phyloP scores from a whole-genome alignment of 2,888 invertebrate species.

The Clepsis dumicolana region DNA sequence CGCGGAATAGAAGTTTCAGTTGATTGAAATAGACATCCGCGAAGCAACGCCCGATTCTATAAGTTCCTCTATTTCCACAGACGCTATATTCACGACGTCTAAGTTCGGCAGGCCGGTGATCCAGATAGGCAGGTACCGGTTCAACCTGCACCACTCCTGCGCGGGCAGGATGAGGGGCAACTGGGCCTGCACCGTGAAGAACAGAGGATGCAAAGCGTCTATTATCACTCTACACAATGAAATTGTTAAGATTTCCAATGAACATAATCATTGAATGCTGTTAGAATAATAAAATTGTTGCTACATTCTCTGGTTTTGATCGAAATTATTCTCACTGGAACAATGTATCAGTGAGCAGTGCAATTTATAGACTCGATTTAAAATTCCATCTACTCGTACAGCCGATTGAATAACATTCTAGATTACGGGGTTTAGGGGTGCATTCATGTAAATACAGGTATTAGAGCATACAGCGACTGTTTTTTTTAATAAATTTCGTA shows the following conservation, averaged over 20 bases:
- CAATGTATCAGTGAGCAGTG: no score
- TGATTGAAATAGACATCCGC: neutral
- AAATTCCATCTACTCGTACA: no score
- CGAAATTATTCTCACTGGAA: no score
- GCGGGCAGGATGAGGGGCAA: constrained; percentile 9
- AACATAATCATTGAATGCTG: constrained; percentile 38
- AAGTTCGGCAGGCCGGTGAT: constrained; percentile 45
- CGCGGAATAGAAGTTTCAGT: no score
- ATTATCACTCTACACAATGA: constrained; percentile 24
- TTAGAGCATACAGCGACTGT: no score
- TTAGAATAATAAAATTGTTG: neutral
- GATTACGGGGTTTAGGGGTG: no score
- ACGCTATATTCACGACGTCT: constrained; percentile 26
- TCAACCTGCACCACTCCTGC: constrained; percentile 32
- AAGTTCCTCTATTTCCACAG: constrained; percentile 9
- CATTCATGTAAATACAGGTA: no score
- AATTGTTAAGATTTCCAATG: constrained; percentile 16
- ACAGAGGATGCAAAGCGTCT: constrained; percentile 35
- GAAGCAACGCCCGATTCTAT: neutral
- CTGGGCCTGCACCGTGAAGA: constrained; percentile 34
- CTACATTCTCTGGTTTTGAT: no score
- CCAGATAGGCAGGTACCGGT: constrained; percentile 41
- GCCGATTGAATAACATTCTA: no score
- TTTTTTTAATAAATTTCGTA: no score
- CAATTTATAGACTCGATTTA: no score